Conservation (phyloP, 2,888 invertebrate species). For the Atherix ibis region DNA sequence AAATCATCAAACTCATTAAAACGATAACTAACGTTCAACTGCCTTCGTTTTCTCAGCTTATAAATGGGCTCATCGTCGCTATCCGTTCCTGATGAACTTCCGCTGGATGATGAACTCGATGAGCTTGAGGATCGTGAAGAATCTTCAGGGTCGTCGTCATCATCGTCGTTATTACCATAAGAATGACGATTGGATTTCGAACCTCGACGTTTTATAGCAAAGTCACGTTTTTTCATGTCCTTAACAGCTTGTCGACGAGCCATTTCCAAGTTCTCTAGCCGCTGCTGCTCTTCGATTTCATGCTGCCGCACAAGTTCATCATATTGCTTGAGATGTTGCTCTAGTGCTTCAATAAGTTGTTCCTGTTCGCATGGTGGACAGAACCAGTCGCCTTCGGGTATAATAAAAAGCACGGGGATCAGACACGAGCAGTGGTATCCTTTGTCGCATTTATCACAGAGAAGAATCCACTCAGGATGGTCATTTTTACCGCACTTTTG, state of each 20-base stretch:
- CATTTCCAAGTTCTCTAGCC: slow-evolving; percentile 10
- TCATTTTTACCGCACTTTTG: slow-evolving; percentile 79
- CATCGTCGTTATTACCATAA: slow-evolving; percentile 13
- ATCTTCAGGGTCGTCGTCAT: slow-evolving; percentile 16
- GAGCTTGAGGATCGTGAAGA: slow-evolving; percentile 13
- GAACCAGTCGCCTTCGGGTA: slow-evolving; percentile 96
- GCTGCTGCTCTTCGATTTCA: slow-evolving; percentile 15
- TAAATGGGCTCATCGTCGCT: slow-evolving; percentile 62
- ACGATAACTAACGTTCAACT: slow-evolving; percentile 66
- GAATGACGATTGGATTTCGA: not conserved
- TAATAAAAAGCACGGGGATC: slow-evolving; percentile 76
- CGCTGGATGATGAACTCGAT: slow-evolving; percentile 16
- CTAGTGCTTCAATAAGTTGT: slow-evolving; percentile 52
- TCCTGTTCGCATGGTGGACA: slow-evolving; percentile 96
- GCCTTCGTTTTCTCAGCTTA: slow-evolving; percentile 63
- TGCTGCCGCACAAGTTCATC: slow-evolving; percentile 51
- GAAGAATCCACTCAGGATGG: slow-evolving; percentile 92
- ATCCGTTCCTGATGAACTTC: slow-evolving; percentile 16
- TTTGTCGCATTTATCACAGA: slow-evolving; percentile 89
- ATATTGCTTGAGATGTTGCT: slow-evolving; percentile 56
- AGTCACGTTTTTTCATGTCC: slow-evolving; percentile 26
- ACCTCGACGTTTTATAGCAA: slow-evolving; percentile 3
- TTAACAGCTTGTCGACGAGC: slow-evolving; percentile 18
- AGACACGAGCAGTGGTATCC: slow-evolving; percentile 98
- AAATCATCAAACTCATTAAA: slow-evolving; percentile 91